Base-by-base conservation (phyloP, 2,888 invertebrate genomes). In the Noctua janthina region DNA sequence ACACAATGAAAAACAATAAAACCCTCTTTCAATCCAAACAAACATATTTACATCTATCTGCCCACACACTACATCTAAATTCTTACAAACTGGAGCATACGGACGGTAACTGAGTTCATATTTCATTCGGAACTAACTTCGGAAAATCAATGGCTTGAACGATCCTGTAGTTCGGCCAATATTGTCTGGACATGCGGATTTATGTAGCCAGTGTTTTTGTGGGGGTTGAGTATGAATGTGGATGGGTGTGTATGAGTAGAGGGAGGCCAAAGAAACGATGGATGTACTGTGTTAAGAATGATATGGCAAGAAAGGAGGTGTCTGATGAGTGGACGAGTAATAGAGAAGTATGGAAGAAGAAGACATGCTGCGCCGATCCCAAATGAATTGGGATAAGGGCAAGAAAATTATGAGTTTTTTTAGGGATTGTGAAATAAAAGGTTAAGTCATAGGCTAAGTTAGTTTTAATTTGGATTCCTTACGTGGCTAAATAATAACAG, bases 101-200 rank as follows among this genome's bases (percentile, higher is more conserved):
- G 78, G 81, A 80, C 71, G 68, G 71, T 64, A 69, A 76, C 59
- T 11, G 71, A 76, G 86, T 79, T 84, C 85, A 88, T 88, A 88
- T 88, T 87, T 88, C 86, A 88, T 81, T 86, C 78, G 75, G 69
- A 83, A 82, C 82, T 86, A 83, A 89, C 89, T 88, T 84, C 74
- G 71, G 66, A 73, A 74, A 87, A 84, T 88, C 88, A 88, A 87
- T 88, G 88, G 88, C 54, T 78, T 67, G 81, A 82, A 81, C 80
- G 80, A 87, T 82, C 35, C 20, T 71, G 85, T 78, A 75, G 77
- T 69, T 78, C 62, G 78, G 82, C 84, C 88, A 89, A 89, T 89
- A 87, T 89, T 84, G 89, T 62, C 74, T 68, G 86, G 81, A 82
- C 82, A 69, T 72, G 77, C 39, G 69, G 64, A 87, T 83, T 85